Conservation (phyloP, 2,888 invertebrate species). For the Piscicola geometra region DNA sequence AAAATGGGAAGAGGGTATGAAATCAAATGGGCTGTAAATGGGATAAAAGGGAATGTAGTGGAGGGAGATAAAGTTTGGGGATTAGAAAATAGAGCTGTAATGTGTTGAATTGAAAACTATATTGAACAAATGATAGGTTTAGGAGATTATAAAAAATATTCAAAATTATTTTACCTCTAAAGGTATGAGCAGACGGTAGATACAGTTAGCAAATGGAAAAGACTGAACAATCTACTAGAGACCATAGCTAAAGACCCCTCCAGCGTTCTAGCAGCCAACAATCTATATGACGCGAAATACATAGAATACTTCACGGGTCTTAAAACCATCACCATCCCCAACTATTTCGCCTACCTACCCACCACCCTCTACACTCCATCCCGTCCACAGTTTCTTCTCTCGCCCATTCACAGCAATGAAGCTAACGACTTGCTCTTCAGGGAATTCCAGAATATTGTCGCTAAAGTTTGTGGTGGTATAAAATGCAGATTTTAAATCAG, state of each 20-base stretch:
- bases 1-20: slow-evolving; percentile 34
- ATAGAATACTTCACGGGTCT: slow-evolving; percentile 45
- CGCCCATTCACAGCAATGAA: slow-evolving; percentile 44
- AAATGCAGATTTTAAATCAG: too few relatives aligned
- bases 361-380: slow-evolving; percentile 41
- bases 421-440: slow-evolving; percentile 42
- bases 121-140: too few relatives aligned
- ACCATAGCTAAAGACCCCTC: slow-evolving; percentile 11
- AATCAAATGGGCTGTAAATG: too few relatives aligned
- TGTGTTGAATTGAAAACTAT: too few relatives aligned
- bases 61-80: too few relatives aligned
- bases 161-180: too few relatives aligned
- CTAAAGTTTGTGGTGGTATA: slow-evolving; percentile 12
- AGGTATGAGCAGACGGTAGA: slow-evolving; percentile 43
- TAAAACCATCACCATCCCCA: slow-evolving; percentile 41
- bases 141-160: too few relatives aligned
- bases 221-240: slow-evolving; percentile 10
- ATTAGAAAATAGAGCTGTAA: too few relatives aligned
- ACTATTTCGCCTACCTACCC: slow-evolving; percentile 42
- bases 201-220: slow-evolving; percentile 19
- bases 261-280: slow-evolving; percentile 44
- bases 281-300: slow-evolving; percentile 45
- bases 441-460: slow-evolving; percentile 42
- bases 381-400: slow-evolving; percentile 42
- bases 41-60: too few relatives aligned